Evolutionary conservation across 1,140 invertebrate species (phyloP), one percentile per base, ranked within the genome.

Genomic region (Eupeodes corollae): DNA sequence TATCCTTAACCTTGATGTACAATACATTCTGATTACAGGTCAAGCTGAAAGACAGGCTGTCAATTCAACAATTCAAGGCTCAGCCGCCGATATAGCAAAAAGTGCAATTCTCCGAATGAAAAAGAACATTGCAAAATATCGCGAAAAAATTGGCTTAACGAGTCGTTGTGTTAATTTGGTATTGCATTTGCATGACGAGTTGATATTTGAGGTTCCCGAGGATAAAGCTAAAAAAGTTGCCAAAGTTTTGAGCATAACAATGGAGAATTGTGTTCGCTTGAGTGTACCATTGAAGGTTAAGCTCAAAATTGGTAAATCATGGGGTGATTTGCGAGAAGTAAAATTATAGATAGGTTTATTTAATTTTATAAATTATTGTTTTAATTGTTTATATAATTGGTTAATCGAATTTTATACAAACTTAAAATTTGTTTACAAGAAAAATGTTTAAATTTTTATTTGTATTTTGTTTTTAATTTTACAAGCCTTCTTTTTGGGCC

Each of bases 11-110:
- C n/a, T 35, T 35, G 47, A 47, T 35, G 37, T 41, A 41, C 3
- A 6, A 14, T 5, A 5, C 13, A n/a, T 44, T 44, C 15, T 16
- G 15, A 18, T 16, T 13, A 3, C 56, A 89, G 86, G 70, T 54
- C 79, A 92, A 75, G 87, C 89, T n/a, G 91, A 96, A 71, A 73
- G 96, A 39, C 93, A 98, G 75, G 91, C 92, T 14, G 77, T 98
- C 0, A 98, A 99, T 67, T 89, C 91, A 6, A 88, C 80, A 21
- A 85, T 98, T 39, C 95, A 98, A 73, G 95, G 94, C 1, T 94
- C 91, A 1, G 95, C 93, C 1, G 88, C 93, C 6, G 95, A 98
- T 70, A 79, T 99, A 30, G 84, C 89, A 0, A 98, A 98, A 67
- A 79, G 73, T 30, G 91, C 93, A 0, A 92, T 97, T 82, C 75